These are phyloP conservation scores for Elanus axillaris DNA, from an alignment of 2,113 vertebrate genomes.

Conservation along the genomic window DNA sequence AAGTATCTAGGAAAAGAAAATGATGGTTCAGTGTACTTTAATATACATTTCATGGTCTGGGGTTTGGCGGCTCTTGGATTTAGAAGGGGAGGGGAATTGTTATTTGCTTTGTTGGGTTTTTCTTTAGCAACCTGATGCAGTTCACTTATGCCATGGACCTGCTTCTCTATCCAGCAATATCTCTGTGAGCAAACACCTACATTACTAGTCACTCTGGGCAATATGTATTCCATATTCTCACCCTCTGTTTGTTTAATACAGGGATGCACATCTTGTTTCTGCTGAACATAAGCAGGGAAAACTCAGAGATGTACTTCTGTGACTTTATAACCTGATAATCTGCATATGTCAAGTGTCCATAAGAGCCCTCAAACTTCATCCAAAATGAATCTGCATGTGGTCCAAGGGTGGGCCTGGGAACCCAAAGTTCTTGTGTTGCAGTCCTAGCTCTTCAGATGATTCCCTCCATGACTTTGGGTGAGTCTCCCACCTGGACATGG, in stretches of 20 bases:
- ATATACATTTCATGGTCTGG: background rate
- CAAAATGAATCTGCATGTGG: background rate
- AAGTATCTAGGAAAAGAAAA: background rate
- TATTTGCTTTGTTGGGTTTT: background rate
- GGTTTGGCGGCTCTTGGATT: background rate
- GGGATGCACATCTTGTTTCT: background rate
- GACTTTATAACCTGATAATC: background rate
- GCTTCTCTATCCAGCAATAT: background rate
- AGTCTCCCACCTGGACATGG: background rate
- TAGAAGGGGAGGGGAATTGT: fast-evolving
- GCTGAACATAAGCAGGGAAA: background rate
- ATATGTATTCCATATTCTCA: background rate
- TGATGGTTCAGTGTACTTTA: background rate
- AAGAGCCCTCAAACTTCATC: background rate
- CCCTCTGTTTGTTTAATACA: background rate
- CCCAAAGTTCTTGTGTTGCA: background rate
- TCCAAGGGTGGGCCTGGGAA: background rate
- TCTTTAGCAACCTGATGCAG: background rate
- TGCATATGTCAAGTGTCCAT: background rate
- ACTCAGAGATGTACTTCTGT: background rate
- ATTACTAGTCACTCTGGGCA: background rate
- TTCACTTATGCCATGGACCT: background rate
- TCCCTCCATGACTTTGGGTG: background rate
- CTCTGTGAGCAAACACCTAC: background rate
- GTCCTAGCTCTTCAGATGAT: background rate